Conservation (phyloP, 64 coral and sea anemone genomes). For the Montipora sp. region DNA sequence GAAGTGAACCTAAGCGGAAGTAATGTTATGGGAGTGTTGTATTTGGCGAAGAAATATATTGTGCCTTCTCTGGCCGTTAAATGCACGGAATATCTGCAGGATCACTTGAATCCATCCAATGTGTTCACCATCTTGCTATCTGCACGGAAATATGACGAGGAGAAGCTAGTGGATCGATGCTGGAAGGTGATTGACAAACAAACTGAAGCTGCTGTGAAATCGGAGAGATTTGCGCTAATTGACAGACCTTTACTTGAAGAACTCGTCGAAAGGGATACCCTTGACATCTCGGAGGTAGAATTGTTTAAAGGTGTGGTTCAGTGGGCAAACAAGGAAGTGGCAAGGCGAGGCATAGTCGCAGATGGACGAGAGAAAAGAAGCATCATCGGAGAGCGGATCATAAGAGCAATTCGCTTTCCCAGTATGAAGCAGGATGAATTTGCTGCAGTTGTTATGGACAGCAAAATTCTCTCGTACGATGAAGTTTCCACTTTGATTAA, state of each 20-base stretch:
- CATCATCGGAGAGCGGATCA: not conserved
- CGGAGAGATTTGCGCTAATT: not conserved
- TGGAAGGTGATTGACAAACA: slow-evolving; percentile 18
- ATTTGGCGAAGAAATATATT: no score
- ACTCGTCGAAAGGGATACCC: not conserved
- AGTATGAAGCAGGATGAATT: not conserved
- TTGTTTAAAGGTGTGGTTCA: not conserved
- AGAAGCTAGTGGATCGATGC: not conserved
- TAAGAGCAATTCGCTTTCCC: not conserved
- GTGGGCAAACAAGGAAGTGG: not conserved
- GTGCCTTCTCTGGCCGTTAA: no score
- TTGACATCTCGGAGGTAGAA: not conserved
- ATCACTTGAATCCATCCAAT: no score
- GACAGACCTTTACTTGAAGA: not conserved
- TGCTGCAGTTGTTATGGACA: not conserved
- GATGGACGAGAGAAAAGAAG: not conserved
- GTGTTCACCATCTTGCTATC: no score
- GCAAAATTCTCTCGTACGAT: no score
- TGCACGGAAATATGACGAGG: not conserved
- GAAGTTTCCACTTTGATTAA: no score
- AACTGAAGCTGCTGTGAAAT: slow-evolving; percentile 13
- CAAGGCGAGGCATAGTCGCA: not conserved
- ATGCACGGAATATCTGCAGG: no score
- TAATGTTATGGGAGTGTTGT: no score
- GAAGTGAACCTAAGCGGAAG: no score